Percentiles rank a stretch among this genome's conserved stretches.
These are phyloP conservation scores for Acanthosepion pharaonis DNA, from an alignment of 2,888 invertebrate species.

Conservation along the genomic window DNA sequence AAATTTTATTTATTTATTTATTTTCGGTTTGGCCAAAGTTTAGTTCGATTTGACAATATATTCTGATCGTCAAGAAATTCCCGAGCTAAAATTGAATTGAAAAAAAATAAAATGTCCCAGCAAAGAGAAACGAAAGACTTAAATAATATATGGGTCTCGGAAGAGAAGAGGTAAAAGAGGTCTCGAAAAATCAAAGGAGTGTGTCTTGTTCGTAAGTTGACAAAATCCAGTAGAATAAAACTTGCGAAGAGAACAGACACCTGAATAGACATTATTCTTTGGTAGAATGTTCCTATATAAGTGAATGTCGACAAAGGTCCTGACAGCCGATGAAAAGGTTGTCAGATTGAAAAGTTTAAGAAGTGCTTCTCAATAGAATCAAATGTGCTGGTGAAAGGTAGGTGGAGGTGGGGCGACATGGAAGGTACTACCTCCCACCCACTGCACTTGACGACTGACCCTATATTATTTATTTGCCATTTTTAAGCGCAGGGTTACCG, in stretches of 20 bases:
- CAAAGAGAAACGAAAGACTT: neutral
- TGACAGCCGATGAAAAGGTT: neutral
- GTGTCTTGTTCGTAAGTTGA: neutral
- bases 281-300: neutral
- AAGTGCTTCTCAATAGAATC: neutral
- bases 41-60: too few relatives aligned
- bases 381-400: neutral
- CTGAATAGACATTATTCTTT: neutral
- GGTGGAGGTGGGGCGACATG: neutral
- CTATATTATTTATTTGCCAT: slow-evolving; percentile 14
- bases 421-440: neutral
- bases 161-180: neutral
- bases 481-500: neutral
- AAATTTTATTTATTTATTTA: too few relatives aligned
- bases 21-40: too few relatives aligned
- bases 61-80: too few relatives aligned
- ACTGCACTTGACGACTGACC: slow-evolving; percentile 16
- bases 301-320: neutral
- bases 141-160: neutral
- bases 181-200: neutral
- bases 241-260: neutral
- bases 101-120: too few relatives aligned
- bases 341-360: neutral
- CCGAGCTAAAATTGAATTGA: too few relatives aligned
- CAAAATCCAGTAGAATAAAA: neutral